phyloP scores from a whole-genome alignment of 2,113 vertebrate genomes.

The Hippocampus barbouri region DNA sequence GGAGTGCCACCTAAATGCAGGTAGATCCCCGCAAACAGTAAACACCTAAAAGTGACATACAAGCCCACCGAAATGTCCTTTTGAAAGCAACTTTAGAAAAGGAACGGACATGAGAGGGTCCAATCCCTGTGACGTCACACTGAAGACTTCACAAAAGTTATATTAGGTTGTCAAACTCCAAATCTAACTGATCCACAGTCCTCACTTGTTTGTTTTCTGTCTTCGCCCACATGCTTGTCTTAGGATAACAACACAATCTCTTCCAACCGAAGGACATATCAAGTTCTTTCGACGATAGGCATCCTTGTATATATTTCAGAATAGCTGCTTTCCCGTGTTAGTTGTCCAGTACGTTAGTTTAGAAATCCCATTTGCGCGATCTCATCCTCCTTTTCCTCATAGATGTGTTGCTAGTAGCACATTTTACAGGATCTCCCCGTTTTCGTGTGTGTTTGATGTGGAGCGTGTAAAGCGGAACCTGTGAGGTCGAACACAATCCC shows the following conservation, averaged over 20 bases:
- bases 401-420: conserved; percentile 5
- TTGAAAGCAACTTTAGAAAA: neutral
- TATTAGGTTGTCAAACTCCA: neutral
- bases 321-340: neutral
- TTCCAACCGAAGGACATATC: conserved; percentile 11
- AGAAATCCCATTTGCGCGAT: conserved; percentile 8
- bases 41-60: neutral
- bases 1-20: conserved; percentile 95
- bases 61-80: neutral
- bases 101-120: neutral
- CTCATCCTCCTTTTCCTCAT: neutral
- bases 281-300: conserved; percentile 2
- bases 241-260: neutral
- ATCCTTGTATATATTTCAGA: conserved; percentile 2
- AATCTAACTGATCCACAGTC: neutral
- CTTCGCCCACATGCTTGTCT: neutral
- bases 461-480: neutral
- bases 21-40: conserved; percentile 34
- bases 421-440: neutral
- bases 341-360: neutral
- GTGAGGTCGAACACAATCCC: neutral
- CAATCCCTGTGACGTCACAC: neutral
- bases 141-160: no score
- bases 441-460: neutral
- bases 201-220: neutral